Evolutionary conservation across 2,888 invertebrate genomes (phyloP).

Genomic region (Atrina japonica): DNA sequence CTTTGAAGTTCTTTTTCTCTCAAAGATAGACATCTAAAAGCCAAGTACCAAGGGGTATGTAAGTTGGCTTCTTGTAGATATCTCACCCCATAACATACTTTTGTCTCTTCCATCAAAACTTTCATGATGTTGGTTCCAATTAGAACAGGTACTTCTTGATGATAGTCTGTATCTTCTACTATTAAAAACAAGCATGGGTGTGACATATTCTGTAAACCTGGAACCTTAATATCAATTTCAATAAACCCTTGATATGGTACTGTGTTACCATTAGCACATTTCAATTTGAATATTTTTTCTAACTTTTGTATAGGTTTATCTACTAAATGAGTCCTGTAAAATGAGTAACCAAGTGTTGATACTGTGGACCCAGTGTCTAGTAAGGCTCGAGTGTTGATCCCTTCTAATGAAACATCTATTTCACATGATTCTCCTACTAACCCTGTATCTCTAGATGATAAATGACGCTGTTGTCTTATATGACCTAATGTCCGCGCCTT

Average conservation of each 20-base stretch:
- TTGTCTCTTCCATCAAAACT: background rate
- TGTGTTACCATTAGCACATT: conserved; percentile 4
- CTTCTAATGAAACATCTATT: conserved; percentile 1
- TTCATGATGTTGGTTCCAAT: conserved; percentile 9
- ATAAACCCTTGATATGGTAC: conserved; percentile 1
- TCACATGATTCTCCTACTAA: background rate
- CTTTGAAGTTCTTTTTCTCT: conserved; percentile 20
- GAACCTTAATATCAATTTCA: conserved; percentile 1
- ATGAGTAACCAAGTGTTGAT: background rate
- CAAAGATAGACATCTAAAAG: conserved; percentile 27
- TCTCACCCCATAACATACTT: conserved; percentile 6
- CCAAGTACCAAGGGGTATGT: conserved; percentile 33
- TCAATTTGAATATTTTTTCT: background rate
- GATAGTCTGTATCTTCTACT: background rate
- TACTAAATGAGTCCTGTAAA: background rate
- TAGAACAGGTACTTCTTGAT: background rate
- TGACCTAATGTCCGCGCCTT: conserved; percentile 13
- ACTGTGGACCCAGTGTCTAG: conserved; percentile 14
- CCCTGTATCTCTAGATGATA: too few relatives aligned
- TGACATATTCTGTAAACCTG: background rate
- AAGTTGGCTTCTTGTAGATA: conserved; percentile 26
- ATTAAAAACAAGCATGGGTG: background rate
- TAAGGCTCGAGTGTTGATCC: background rate
- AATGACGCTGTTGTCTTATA: background rate
- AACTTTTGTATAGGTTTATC: background rate